Percentiles rank a stretch among this genome's conserved stretches.
Evolutionary conservation across 2,888 invertebrate genomes (phyloP).

Genomic region (Portevinia maculata): DNA sequence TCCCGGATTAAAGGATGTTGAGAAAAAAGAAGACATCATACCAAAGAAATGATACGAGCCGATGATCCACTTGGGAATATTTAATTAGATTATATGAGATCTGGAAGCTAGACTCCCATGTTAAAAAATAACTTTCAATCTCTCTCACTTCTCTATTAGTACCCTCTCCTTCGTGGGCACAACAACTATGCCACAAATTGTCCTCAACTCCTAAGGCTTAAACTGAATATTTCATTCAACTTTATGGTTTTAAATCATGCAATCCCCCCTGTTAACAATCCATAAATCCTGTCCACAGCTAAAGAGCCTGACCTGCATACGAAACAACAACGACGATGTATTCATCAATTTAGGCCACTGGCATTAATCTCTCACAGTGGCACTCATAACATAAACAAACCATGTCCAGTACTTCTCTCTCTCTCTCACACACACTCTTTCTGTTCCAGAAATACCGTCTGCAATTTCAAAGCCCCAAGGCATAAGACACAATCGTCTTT

Average conservation of each 20-base stretch:
- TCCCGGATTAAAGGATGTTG: no score
- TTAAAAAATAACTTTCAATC: no score
- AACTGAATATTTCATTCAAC: constrained; percentile 37
- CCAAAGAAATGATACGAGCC: no score
- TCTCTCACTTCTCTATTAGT: no score
- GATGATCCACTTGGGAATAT: no score
- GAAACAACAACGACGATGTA: constrained; percentile 27
- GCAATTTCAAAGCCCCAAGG: constrained; percentile 42
- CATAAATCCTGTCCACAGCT: constrained; percentile 54
- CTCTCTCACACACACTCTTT: not conserved
- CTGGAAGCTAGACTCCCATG: no score
- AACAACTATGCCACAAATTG: not conserved
- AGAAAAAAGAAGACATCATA: no score
- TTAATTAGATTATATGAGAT: no score
- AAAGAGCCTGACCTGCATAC: constrained; percentile 21
- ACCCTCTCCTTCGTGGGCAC: not conserved
- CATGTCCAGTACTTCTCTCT: constrained; percentile 34
- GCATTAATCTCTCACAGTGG: constrained; percentile 60
- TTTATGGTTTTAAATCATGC: constrained; percentile 5
- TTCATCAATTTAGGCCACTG: constrained; percentile 61
- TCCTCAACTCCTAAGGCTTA: constrained; percentile 3
- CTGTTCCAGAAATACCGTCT: constrained; percentile 41
- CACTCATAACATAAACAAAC: constrained; percentile 62
- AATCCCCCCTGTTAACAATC: constrained; percentile 42
- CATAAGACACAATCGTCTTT: constrained; percentile 62